Percentiles rank a stretch among this genome's conserved stretches.
Evolutionary conservation across 2,888 invertebrate genomes (phyloP).

Genomic region (Polydrusus pterygomalis): DNA sequence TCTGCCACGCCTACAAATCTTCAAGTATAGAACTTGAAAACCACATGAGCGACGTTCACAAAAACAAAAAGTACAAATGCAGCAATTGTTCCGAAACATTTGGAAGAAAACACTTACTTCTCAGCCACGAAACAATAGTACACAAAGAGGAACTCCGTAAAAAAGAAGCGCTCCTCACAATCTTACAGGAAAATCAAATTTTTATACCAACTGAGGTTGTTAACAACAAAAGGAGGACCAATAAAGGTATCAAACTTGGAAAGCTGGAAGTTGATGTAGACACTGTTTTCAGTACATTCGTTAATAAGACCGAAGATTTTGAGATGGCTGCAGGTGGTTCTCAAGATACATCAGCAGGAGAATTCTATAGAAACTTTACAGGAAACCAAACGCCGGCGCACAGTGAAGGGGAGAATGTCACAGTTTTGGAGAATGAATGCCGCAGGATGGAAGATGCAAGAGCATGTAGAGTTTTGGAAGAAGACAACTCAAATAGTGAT

Average conservation of each 20-base stretch:
- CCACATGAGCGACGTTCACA: constrained; percentile 11
- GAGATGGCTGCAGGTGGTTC: neutral
- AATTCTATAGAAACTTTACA: neutral
- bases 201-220: neutral
- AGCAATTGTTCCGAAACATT: constrained; percentile 7
- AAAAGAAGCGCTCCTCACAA: neutral
- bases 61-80: constrained; percentile 23
- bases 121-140: constrained; percentile 1
- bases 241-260: constrained; percentile 6
- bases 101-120: constrained; percentile 21
- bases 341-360: neutral
- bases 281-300: neutral
- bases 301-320: neutral
- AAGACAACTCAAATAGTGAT: neutral
- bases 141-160: constrained; percentile 13
- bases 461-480: constrained; percentile 14
- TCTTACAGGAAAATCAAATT: neutral
- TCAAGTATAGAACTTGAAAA: constrained; percentile 15
- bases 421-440: neutral
- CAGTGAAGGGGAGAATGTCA: neutral
- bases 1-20: constrained; percentile 28
- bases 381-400: neutral
- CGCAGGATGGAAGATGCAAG: constrained; percentile 1
- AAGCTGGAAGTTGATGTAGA: neutral
- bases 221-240: neutral